Evolutionary conservation across 2,797 vertebrate species (phyloP), one percentile per base, ranked within the genome.

Genomic region (Hylomyscus alleni): DNA sequence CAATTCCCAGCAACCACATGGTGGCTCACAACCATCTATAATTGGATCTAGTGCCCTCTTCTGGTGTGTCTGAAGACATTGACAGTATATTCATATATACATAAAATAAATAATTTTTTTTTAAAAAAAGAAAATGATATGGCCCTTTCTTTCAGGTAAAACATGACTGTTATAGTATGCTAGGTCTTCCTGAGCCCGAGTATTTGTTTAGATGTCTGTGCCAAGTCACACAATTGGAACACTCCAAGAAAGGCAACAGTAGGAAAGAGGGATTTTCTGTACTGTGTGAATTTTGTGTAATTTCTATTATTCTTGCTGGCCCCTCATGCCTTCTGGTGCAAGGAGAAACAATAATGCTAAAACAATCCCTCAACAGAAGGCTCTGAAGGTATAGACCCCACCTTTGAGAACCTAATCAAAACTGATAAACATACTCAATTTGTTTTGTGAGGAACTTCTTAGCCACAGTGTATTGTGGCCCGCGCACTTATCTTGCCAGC

Each of bases 141-240:
- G 11, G 10, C 89, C 13, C 24, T 92, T 94, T 94, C 86, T 84
- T 93, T 84, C 56, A 54, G 62, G 85, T 72, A 92, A 89, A 75
- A 86, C 91, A n/a, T 2, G 26, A 26, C 13, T 44, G 19, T 54
- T 93, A n/a, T 26, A 87, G 34, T 52, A 75, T 37, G 60, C 62
- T 50, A n/a, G 34, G 72, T 40, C 80, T 80, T 34, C 86, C 31
- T 76, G 85, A 93, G 26, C 77, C 75, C 69, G 10, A 29, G 44
- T n/a, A 56, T 40, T 54, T 62, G 15, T 26, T 17, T 54, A 29
- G 44, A 54, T 75, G 1, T 93, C 31, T 56, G 56, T 80, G 40
- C 77, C 34, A 62, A 90, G 44, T 56, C 19, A 14, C 62, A 19
- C 44, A 52, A 19, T 58, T 90, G 80, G 44, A 65, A 14, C 60